Evolutionary conservation across 2,797 vertebrate species (phyloP).

Genomic region (Limosa lapponica): DNA sequence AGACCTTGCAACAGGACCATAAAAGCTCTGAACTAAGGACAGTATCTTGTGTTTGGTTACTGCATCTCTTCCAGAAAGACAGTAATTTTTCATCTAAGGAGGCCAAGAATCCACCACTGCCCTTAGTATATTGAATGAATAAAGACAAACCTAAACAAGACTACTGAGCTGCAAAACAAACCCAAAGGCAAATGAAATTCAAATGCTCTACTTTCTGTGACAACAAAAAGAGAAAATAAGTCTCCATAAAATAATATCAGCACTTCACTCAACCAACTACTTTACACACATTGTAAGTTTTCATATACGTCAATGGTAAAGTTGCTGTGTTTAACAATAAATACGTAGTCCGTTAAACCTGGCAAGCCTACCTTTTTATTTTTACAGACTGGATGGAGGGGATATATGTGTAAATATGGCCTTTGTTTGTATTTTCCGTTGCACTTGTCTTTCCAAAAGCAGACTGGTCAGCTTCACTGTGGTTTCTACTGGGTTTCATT

Average conservation of each 20-base stretch:
- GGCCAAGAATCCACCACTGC: neutral
- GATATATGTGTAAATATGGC: neutral
- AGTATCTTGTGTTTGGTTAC: neutral
- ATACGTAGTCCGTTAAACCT: neutral
- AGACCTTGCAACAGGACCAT: neutral
- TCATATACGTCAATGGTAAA: neutral
- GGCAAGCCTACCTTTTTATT: neutral
- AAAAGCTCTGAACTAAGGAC: neutral
- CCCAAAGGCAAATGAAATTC: neutral
- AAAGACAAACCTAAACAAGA: neutral
- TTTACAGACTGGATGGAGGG: neutral
- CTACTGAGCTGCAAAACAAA: slow-evolving; percentile 1
- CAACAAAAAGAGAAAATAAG: neutral
- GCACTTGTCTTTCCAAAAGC: neutral
- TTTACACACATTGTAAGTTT: neutral
- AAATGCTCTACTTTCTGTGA: neutral
- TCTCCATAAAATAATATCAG: neutral
- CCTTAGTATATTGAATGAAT: neutral
- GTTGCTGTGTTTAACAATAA: neutral
- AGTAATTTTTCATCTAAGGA: neutral
- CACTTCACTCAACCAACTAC: neutral
- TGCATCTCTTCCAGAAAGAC: neutral
- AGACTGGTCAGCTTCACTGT: neutral
- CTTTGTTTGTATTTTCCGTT: neutral
- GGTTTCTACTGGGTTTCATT: neutral